These are phyloP conservation scores for Cossypha dichroa DNA, from an alignment of 2,797 vertebrate genomes.

Conservation along the genomic window DNA sequence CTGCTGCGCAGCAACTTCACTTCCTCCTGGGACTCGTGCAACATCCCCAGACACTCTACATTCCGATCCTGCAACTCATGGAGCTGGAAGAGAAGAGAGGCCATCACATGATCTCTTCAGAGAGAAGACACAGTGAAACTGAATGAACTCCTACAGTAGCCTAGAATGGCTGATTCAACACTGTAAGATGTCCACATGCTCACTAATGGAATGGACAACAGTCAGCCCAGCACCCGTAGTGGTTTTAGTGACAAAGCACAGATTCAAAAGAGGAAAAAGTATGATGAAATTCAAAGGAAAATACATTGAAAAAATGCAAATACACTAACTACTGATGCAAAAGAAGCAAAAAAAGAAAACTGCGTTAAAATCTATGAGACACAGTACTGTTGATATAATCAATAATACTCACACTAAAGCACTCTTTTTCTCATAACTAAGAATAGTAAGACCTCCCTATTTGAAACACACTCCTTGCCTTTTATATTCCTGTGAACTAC, in stretches of 20 bases:
- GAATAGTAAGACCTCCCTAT: background rate
- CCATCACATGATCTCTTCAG: background rate
- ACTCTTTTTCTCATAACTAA: background rate
- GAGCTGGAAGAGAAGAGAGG: constrained; percentile 77
- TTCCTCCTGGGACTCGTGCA: constrained; percentile 95
- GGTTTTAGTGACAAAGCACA: background rate
- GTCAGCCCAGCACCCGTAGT: rapidly evolving
- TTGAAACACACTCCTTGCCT: background rate
- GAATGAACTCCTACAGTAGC: background rate
- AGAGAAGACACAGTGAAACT: background rate
- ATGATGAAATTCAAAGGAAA: background rate
- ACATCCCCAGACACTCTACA: constrained; percentile 91
- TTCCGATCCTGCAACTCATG: constrained; percentile 92
- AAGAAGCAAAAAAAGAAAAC: background rate
- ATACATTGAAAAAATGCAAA: background rate
- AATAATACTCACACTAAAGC: background rate
- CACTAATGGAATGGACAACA: background rate
- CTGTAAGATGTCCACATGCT: background rate
- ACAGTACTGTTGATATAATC: background rate
- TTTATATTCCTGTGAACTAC: background rate
- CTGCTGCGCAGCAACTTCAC: constrained; percentile 88
- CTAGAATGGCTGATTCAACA: background rate
- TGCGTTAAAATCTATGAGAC: background rate
- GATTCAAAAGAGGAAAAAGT: background rate
- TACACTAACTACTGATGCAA: background rate